Evolutionary conservation across 2,113 vertebrate genomes (phyloP), one percentile per base, ranked within the genome.

Genomic region (Tricholaema leucomelas): DNA sequence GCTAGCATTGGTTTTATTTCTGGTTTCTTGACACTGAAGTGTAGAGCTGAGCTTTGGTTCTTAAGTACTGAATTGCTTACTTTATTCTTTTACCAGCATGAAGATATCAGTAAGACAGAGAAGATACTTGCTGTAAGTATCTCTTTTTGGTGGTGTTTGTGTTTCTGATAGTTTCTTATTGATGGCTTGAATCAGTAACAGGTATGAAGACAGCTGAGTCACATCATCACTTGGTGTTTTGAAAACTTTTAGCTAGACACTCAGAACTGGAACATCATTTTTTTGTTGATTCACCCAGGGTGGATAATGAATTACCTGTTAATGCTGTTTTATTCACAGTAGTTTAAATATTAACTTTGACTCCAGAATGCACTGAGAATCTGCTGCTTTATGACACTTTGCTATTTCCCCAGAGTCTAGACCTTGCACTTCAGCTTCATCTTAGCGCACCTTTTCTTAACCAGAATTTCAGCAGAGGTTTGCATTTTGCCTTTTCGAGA

Each of bases 81-180:
- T 91, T 92, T 77, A 40, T 87, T 96, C 46, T 90, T 87, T 91
- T 55, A 76, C 33, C 85, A 96, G 95, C 9, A 5, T 77, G 87
- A 93, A 95, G 94, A 95, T 63, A 56, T 95, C 85, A 89, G 40
- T 42, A 31, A 95, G 64, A 28, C 52, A 33, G 90, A 92, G 56
- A 64, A 28, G 56, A 80, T 96, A 12, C 20, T 83, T 82, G 3
- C 85, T 52, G 95, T 96, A 94, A 95, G 95, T 96, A 36, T 90
- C 42, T 93, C 60, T 6, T 77, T 78, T 91, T 78, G 86, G 56
- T 56, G 20, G 84, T 65, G 44, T 16, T 65, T 94, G 44, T 3
- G 1, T 84, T 90, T 88, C 20, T 91, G 46, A 58, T 52, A 61
- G 44, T 46, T 40, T 87, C 36, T 48, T 80, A 46, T 0, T 55